A percentile compares a stretch with the other conserved stretches of the same genome.
These are phyloP conservation scores for Tridacna gigas DNA, from an alignment of 2,888 invertebrate genomes.

Conservation along the genomic window DNA sequence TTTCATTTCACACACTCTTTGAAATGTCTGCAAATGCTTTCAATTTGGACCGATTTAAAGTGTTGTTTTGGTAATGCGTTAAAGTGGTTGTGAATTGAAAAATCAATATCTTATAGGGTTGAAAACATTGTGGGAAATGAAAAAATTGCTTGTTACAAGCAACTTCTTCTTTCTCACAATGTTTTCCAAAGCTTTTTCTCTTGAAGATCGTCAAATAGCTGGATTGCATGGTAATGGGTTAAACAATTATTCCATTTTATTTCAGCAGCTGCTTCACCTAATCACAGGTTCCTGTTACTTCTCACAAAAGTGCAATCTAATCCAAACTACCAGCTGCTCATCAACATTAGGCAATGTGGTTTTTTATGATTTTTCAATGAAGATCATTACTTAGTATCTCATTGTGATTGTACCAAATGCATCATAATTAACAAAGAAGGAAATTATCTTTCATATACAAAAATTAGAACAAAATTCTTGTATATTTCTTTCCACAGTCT, in stretches of 20 bases:
- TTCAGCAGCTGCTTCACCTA: background rate
- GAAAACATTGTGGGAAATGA: background rate
- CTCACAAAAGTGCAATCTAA: too few relatives aligned
- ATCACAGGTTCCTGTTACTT: too few relatives aligned
- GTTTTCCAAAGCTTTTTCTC: slow-evolving; percentile 7
- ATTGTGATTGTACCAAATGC: too few relatives aligned
- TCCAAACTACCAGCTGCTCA: too few relatives aligned
- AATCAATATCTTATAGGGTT: background rate
- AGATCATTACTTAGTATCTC: too few relatives aligned
- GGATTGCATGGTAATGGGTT: background rate
- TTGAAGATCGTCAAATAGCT: too few relatives aligned
- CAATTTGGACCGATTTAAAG: background rate
- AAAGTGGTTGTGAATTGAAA: background rate
- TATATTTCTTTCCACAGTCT: too few relatives aligned
- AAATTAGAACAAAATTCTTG: too few relatives aligned
- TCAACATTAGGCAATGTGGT: too few relatives aligned
- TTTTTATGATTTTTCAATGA: too few relatives aligned
- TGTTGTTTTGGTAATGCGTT: background rate
- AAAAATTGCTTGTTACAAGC: background rate
- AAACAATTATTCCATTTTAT: background rate
- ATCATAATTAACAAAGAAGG: too few relatives aligned
- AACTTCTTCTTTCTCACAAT: background rate
- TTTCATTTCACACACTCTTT: background rate
- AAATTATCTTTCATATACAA: too few relatives aligned
- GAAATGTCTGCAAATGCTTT: background rate